phyloP scores from a whole-genome alignment of 2,797 vertebrate genomes.

The Garrulus glandarius region DNA sequence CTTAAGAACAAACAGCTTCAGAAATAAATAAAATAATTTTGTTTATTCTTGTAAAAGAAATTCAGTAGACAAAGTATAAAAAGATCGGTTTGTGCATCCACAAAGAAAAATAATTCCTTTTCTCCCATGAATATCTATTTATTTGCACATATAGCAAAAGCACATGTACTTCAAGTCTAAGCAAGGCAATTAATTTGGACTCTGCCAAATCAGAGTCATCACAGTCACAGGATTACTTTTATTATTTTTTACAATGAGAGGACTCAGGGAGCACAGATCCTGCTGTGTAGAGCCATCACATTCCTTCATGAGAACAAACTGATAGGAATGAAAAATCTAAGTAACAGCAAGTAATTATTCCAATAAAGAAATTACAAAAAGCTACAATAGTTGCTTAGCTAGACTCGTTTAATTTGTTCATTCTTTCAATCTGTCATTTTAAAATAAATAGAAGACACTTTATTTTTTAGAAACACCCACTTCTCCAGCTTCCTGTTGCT shows the following conservation, averaged over 20 bases:
- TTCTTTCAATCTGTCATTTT: conserved; percentile 16
- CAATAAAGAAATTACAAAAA: conserved; percentile 57
- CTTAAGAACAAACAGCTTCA: conserved; percentile 26
- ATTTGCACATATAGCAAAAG: conserved; percentile 38
- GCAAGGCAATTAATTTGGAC: conserved; percentile 45
- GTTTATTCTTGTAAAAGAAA: conserved; percentile 52
- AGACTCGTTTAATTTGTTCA: conserved; percentile 41
- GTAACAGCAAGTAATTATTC: conserved; percentile 49
- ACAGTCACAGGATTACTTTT: conserved; percentile 4
- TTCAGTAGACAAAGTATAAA: conserved; percentile 23
- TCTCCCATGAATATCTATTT: conserved; percentile 40
- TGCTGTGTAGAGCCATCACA: conserved; percentile 65
- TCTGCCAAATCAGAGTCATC: conserved; percentile 34
- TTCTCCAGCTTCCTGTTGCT: neutral
- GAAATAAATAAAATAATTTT: conserved; percentile 32
- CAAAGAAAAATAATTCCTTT: conserved; percentile 47
- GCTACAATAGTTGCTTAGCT: neutral
- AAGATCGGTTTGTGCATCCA: conserved; percentile 21
- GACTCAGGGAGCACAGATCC: conserved; percentile 64
- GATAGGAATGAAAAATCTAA: conserved; percentile 38
- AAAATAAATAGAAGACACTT: conserved; percentile 71
- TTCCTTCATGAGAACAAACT: conserved; percentile 53
- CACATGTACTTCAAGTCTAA: conserved; percentile 41
- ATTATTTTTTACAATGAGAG: neutral
- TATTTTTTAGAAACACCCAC: neutral